Percentiles rank a stretch among this genome's conserved stretches.
Evolutionary conservation across 2,113 vertebrate genomes (phyloP).

Genomic region (Dicerorhinus sumatrensis): DNA sequence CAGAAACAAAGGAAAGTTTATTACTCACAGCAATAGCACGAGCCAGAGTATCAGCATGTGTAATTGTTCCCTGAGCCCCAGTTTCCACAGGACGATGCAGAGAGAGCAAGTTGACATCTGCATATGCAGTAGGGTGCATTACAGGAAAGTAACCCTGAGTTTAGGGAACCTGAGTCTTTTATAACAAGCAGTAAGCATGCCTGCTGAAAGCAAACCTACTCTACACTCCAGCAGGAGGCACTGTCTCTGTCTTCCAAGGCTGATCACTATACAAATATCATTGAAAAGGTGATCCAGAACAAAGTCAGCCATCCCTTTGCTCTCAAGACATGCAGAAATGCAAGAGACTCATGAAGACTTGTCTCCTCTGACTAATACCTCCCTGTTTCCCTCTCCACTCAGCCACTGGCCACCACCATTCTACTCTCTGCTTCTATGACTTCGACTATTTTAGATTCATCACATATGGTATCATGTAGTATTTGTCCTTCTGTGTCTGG

Average conservation of each 20-base stretch:
- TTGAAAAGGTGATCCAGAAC: neutral
- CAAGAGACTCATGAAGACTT: neutral
- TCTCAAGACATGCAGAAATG: neutral
- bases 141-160: neutral
- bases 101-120: neutral
- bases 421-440: neutral
- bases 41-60: neutral
- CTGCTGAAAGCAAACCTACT: neutral
- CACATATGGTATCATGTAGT: too few relatives aligned
- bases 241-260: neutral
- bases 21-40: neutral
- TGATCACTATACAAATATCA: neutral
- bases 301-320: neutral
- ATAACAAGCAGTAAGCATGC: neutral
- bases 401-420: neutral
- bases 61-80: neutral
- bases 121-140: fast-evolving
- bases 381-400: neutral
- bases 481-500: neutral
- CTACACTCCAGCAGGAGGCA: neutral
- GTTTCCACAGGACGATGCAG: neutral
- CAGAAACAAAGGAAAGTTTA: neutral
- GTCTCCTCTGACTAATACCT: neutral
- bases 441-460: neutral
- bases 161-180: neutral